These are phyloP conservation scores for Sebastes trivittatus DNA, from an alignment of 2,797 vertebrate species.

Conservation along the genomic window DNA sequence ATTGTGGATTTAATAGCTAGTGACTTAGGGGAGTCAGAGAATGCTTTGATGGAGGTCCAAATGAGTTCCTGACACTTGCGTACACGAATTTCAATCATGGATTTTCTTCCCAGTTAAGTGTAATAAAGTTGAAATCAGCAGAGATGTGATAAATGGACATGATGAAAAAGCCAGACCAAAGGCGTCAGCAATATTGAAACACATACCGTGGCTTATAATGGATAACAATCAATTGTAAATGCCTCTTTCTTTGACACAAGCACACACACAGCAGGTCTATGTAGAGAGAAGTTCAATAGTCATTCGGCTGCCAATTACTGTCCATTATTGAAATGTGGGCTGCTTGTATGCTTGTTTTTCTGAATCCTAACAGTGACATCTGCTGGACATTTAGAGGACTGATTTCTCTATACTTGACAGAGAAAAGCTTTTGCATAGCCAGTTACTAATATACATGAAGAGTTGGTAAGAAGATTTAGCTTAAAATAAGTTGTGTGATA, in stretches of 20 bases:
- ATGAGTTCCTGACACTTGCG: not conserved
- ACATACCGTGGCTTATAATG: not conserved
- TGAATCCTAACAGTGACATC: conserved; percentile 71
- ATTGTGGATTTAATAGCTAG: not conserved
- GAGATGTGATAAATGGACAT: not conserved
- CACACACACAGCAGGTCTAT: not conserved
- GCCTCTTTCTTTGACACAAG: not conserved
- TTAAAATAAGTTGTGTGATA: not conserved
- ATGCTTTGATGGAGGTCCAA: not conserved
- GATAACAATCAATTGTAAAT: not conserved
- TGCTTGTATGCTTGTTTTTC: not conserved
- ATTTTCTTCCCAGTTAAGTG: not conserved
- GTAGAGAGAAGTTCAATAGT: not conserved
- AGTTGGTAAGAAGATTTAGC: not conserved
- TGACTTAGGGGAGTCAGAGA: not conserved
- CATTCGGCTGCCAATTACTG: not conserved
- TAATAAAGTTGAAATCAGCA: conserved; percentile 7
- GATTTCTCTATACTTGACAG: not conserved
- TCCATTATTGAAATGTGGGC: not conserved
- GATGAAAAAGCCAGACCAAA: not conserved
- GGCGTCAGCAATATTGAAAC: not conserved
- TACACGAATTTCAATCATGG: not conserved
- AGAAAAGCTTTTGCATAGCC: not conserved
- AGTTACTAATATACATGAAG: not conserved
- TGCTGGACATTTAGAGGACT: conserved; percentile 57